Base-by-base conservation (phyloP, 1,140 invertebrate genomes). In the Hylyphantes graminicola region DNA sequence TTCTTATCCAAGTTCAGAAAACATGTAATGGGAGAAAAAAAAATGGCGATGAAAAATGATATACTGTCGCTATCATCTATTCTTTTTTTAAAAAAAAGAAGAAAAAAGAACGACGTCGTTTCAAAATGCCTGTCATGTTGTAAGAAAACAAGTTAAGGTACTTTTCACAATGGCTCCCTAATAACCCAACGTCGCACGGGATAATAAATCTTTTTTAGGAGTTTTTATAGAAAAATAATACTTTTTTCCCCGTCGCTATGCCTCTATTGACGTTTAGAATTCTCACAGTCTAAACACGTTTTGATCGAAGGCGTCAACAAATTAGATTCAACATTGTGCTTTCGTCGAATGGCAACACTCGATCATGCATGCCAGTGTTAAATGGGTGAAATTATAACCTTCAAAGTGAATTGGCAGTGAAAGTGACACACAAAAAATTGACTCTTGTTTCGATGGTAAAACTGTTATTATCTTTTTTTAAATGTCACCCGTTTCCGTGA, bases 301-400 rank as follows among this genome's bases (percentile, higher is more conserved):
- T 83, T 83, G 80, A 83, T 83, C 63, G 80, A 83, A 59, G 80
- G 80, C 80, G 80, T 83, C 80, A 83, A 83, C 80, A 83, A 83
- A 83, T 83, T 83, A 83, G 72, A 83, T 83, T 35, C 50, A 74
- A 59, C 75, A 51, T 55, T 50, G 21, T 50, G 7, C 21, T 53
- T 78, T 51, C 63, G 13, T 21, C n/a, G 79, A 83, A 74, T 83
- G 70, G 72, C 72, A 74, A 75, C 79, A 59, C 59, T 74, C 76
- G 63, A 53, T 78, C 61, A 65, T 21, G 50, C 50, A 35, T 64
- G 59, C 35, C 63, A 13, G 53, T 11, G 50, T 65, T 13, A 54
- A 65, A n/a, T n/a, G 11, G 17, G 8, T 15, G 61, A 17, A 81
- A 81, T 72, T 53, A 63, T 53, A 53, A 35, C 54, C 53, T 78